Conservation (phyloP, 2,888 invertebrate genomes). For the Diarsia dahlii region DNA sequence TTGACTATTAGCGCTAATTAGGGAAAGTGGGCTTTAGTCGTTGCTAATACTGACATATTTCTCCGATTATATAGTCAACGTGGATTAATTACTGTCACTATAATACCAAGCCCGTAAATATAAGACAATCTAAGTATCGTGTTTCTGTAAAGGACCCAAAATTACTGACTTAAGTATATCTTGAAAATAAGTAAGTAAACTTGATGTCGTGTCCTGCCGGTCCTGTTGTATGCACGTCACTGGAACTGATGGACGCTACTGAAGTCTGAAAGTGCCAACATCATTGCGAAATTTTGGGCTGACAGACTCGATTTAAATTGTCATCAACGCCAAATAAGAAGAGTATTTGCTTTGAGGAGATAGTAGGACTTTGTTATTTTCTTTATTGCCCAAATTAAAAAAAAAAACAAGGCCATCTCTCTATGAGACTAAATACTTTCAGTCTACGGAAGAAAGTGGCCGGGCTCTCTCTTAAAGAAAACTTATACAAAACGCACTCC, state of each 20-base stretch:
- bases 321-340: too few relatives aligned
- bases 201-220: background rate
- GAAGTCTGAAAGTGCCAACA: too few relatives aligned
- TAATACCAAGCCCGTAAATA: too few relatives aligned
- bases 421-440: background rate
- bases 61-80: too few relatives aligned
- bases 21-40: background rate
- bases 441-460: background rate
- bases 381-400: background rate
- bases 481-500: background rate
- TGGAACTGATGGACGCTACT: too few relatives aligned
- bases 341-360: background rate
- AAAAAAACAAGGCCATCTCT: background rate
- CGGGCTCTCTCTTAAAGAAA: background rate
- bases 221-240: too few relatives aligned
- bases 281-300: too few relatives aligned
- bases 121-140: too few relatives aligned
- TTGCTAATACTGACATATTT: background rate
- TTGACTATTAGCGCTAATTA: slow-evolving; percentile 19
- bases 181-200: background rate
- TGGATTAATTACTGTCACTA: background rate
- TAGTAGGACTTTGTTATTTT: background rate
- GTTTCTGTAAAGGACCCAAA: too few relatives aligned
- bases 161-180: background rate
- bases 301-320: too few relatives aligned